Percentiles rank a stretch among this genome's conserved stretches.
Evolutionary conservation across 2,113 vertebrate genomes (phyloP).

Genomic region (Pelvicachromis taeniatus): DNA sequence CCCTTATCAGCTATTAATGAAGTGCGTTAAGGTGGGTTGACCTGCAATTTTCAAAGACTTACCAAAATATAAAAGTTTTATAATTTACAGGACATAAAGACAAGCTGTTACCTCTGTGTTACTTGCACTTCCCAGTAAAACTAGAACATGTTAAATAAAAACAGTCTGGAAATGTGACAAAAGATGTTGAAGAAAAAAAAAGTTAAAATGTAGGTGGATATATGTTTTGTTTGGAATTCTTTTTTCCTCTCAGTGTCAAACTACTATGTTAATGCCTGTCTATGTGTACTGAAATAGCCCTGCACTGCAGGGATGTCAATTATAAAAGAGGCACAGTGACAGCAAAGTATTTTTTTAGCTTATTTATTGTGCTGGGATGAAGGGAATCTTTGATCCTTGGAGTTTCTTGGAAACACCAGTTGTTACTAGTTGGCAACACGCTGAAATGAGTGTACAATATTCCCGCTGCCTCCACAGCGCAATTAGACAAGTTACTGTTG

Average conservation of each 20-base stretch:
- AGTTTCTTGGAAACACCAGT: constrained; percentile 18
- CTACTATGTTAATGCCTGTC: constrained; percentile 35
- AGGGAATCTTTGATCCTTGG: constrained; percentile 32
- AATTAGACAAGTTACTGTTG: constrained; percentile 35
- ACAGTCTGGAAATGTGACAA: background rate
- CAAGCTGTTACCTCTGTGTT: constrained; percentile 23
- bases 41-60: constrained; percentile 46
- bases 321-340: constrained; percentile 48
- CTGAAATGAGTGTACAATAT: constrained; percentile 14
- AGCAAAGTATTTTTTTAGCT: constrained; percentile 42
- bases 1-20: constrained; percentile 67
- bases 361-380: constrained; percentile 43
- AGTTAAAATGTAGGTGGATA: background rate
- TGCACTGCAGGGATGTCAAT: constrained; percentile 59
- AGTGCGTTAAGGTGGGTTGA: constrained; percentile 45
- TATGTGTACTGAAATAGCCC: constrained; percentile 54
- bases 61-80: constrained; percentile 41
- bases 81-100: constrained; percentile 21
- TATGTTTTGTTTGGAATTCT: background rate
- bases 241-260: constrained; percentile 10
- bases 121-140: constrained; percentile 38
- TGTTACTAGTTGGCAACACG: background rate
- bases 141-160: background rate
- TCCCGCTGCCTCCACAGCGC: constrained; percentile 27
- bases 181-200: background rate